Conservation (phyloP, 2,888 invertebrate genomes). For the Melieria crassipennis region DNA sequence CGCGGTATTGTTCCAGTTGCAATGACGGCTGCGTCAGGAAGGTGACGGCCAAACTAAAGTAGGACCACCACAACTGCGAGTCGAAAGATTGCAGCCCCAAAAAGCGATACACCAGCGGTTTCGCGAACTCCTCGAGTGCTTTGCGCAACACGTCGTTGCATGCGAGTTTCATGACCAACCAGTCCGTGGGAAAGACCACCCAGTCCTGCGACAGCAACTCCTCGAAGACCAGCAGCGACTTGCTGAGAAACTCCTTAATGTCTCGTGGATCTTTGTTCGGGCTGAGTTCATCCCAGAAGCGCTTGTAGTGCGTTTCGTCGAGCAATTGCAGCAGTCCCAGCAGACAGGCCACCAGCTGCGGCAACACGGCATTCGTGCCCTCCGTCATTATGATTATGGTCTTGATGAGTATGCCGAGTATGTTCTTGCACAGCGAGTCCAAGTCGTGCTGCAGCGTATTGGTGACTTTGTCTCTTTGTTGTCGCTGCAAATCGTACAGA, state of each 20-base stretch:
- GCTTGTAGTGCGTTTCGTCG: conserved; percentile 87
- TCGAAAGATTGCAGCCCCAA: conserved; percentile 80
- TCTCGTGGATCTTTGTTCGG: conserved; percentile 75
- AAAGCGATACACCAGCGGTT: conserved; percentile 86
- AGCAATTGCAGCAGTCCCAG: conserved; percentile 86
- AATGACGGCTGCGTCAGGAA: conserved; percentile 83
- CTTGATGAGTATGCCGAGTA: conserved; percentile 85
- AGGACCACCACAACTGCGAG: conserved; percentile 79
- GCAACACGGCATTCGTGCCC: conserved; percentile 74
- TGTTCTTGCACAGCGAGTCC: conserved; percentile 82
- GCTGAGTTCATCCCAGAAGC: conserved; percentile 84
- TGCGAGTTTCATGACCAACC: conserved; percentile 90
- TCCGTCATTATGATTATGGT: conserved; percentile 85
- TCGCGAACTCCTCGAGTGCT: conserved; percentile 87
- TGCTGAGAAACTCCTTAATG: conserved; percentile 85
- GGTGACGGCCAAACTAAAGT: conserved; percentile 82
- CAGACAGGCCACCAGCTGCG: conserved; percentile 86
- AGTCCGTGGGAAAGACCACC: conserved; percentile 81
- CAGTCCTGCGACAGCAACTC: conserved; percentile 64
- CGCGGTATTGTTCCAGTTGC: conserved; percentile 84
- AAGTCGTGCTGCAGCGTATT: conserved; percentile 77
- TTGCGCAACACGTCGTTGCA: conserved; percentile 87
- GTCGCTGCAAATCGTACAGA: conserved; percentile 67
- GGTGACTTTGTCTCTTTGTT: conserved; percentile 67
- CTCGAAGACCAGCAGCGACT: conserved; percentile 74